Evolutionary conservation across 1,140 invertebrate genomes (phyloP).

Genomic region (Lerema accius): DNA sequence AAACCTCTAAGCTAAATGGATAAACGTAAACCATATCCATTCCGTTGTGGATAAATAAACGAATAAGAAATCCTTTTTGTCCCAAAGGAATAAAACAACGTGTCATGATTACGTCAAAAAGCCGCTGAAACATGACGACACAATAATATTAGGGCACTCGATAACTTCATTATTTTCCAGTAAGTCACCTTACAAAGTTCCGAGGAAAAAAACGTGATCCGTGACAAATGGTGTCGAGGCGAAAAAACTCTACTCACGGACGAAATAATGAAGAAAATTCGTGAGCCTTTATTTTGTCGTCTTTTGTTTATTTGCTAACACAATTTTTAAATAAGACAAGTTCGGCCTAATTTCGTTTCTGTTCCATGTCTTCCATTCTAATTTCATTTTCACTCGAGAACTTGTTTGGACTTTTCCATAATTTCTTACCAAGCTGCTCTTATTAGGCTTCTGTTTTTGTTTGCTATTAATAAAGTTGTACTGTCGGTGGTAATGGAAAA

Average conservation of each 20-base stretch:
- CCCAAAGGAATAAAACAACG: too few relatives aligned
- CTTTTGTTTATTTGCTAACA: constrained; percentile 1
- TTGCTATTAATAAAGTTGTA: too few relatives aligned
- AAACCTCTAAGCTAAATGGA: too few relatives aligned
- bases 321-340: background rate
- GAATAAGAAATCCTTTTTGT: too few relatives aligned
- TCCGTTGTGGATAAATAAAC: too few relatives aligned
- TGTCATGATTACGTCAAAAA: too few relatives aligned
- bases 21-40: too few relatives aligned
- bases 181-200: constrained; percentile 1
- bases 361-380: background rate
- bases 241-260: background rate
- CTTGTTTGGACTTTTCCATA: background rate
- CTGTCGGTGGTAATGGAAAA: too few relatives aligned
- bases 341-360: background rate
- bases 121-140: background rate
- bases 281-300: constrained; percentile 2
- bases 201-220: background rate
- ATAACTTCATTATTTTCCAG: background rate
- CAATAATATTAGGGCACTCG: background rate
- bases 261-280: constrained; percentile 7
- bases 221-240: background rate
- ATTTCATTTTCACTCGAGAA: background rate
- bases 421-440: background rate
- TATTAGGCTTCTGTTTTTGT: too few relatives aligned